Base-by-base conservation (phyloP, 2,113 vertebrate genomes). In the Eretmochelys imbricata region DNA sequence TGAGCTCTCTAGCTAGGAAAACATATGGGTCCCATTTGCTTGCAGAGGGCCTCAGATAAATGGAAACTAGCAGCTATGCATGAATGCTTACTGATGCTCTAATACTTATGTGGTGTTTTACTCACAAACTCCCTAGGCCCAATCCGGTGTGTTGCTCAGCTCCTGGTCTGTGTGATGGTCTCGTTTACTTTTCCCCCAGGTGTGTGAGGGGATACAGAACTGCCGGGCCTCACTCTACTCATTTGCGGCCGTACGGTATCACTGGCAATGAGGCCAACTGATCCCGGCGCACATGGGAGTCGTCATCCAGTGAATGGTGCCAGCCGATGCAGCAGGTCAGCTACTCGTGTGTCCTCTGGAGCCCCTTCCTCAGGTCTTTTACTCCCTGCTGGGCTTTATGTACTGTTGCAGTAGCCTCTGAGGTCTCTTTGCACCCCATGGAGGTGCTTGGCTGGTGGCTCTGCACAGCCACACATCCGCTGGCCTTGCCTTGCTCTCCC, bases 151-250 rank as follows among this genome's bases (percentile, higher is more conserved):
- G 69, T n/a, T 72, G 69, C 69, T 72, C 17, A 62, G 29, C 29
- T 29, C 69, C 35, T 69, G 31, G 31, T 69, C 25, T 13, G n/a
- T 38, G 20, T 22, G 69, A 69, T 69, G 65, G 65, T 69, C n/a
- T 72, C 19, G 69, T 8, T 38, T 72, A 38, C n/a, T 72, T n/a
- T 38, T 38, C 65, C 35, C 19, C 69, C 69, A 72, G n/a, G 69
- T 72, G 69, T 72, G 69, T 20, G 19, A 38, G 69, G n/a, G 16
- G 19, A 72, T 72, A 53, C 82, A 22, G 69, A 48, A 42, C 27
- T 90, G 89, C 48, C 85, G 89, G 89, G 89, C 69, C 38, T 90
- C 89, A 9, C 89, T 90, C n/a, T 42, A 90, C 69, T 84, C 89
- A 19, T 90, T 90, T 62, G 17, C 17, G 14, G 69, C 69, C 8